Percentiles rank a stretch among this genome's conserved stretches.
phyloP scores from a whole-genome alignment of 2,113 vertebrate genomes.

The Ahaetulla prasina region DNA sequence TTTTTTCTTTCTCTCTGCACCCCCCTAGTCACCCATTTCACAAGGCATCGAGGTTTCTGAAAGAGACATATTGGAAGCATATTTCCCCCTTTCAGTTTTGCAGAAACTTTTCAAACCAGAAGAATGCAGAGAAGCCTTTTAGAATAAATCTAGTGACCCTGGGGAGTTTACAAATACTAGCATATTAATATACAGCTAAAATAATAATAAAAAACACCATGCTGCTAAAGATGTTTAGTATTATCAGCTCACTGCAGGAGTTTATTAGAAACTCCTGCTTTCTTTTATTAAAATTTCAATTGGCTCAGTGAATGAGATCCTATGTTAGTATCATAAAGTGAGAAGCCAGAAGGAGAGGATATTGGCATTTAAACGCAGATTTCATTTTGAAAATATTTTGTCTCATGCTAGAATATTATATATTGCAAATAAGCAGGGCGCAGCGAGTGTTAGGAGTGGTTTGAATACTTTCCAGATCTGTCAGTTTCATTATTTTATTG shows the following conservation, averaged over 20 bases:
- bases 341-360: slow-evolving; percentile 80
- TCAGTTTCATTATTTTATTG: slow-evolving; percentile 65
- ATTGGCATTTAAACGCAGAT: slow-evolving; percentile 80
- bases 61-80: slow-evolving; percentile 51
- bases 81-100: slow-evolving; percentile 58
- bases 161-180: slow-evolving; percentile 85
- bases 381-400: slow-evolving; percentile 78
- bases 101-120: slow-evolving; percentile 67
- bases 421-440: slow-evolving; percentile 70
- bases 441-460: slow-evolving; percentile 65
- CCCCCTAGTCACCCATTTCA: not conserved
- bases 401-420: slow-evolving; percentile 70
- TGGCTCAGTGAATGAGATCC: slow-evolving; percentile 83
- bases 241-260: slow-evolving; percentile 80
- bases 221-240: slow-evolving; percentile 83
- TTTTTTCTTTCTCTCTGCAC: slow-evolving; percentile 8
- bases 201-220: slow-evolving; percentile 85
- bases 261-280: slow-evolving; percentile 87
- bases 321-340: slow-evolving; percentile 83
- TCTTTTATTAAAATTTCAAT: slow-evolving; percentile 88
- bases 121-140: slow-evolving; percentile 64
- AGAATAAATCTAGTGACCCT: slow-evolving; percentile 77
- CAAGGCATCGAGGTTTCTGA: slow-evolving; percentile 25
- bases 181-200: slow-evolving; percentile 85
- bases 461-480: slow-evolving; percentile 62